Conservation (phyloP, 2,113 vertebrate genomes). For the Oxygymnocypris stewartii region DNA sequence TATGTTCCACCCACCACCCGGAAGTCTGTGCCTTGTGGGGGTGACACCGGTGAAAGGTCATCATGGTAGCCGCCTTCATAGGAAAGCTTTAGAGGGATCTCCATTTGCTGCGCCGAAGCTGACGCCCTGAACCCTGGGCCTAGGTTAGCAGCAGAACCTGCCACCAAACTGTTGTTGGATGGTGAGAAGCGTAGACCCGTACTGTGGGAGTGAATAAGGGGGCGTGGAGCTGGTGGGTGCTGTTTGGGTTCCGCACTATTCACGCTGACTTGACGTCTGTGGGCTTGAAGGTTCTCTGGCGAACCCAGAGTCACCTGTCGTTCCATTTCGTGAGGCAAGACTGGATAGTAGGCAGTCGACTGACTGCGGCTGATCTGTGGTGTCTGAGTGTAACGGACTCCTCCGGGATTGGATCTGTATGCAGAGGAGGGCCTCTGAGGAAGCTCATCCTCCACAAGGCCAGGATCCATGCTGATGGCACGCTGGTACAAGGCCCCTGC, state of each 20-base stretch:
- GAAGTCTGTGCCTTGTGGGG: constrained; percentile 78
- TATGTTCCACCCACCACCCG: constrained; percentile 77
- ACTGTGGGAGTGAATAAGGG: constrained; percentile 89
- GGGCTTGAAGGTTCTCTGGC: constrained; percentile 82
- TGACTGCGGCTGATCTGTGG: constrained; percentile 93
- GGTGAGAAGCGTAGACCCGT: constrained; percentile 87
- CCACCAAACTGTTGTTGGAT: constrained; percentile 85
- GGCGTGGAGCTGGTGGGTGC: constrained; percentile 80
- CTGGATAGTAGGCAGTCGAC: constrained; percentile 90
- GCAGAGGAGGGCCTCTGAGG: constrained; percentile 81
- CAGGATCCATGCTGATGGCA: constrained; percentile 67
- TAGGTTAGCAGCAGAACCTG: constrained; percentile 74
- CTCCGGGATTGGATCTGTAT: constrained; percentile 65
- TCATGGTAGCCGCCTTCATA: constrained; percentile 82
- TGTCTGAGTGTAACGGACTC: constrained; percentile 78
- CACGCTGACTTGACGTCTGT: constrained; percentile 84
- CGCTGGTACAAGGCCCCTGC: constrained; percentile 68
- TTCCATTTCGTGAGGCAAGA: constrained; percentile 85
- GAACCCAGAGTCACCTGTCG: constrained; percentile 73
- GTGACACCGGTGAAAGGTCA: constrained; percentile 85
- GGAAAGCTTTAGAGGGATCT: constrained; percentile 84
- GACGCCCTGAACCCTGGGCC: constrained; percentile 87
- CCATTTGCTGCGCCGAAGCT: constrained; percentile 89
- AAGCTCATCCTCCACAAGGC: constrained; percentile 83
- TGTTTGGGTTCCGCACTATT: constrained; percentile 82